Evolutionary conservation across 2,113 vertebrate genomes (phyloP).

Genomic region (Oncorhynchus kisutch): DNA sequence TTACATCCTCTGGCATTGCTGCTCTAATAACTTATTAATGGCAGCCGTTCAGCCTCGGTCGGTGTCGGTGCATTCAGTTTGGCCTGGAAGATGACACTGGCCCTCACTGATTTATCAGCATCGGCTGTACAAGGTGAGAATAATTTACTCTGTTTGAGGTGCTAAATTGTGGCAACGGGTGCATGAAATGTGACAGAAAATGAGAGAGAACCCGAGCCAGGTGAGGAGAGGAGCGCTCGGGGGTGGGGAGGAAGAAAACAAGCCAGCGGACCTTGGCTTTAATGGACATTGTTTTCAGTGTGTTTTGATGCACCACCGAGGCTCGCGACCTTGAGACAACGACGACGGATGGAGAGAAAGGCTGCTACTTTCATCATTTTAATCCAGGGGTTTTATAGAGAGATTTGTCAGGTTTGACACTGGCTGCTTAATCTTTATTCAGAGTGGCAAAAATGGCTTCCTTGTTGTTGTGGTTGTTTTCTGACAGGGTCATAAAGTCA

Average conservation of each 20-base stretch:
- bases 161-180: slow-evolving; percentile 6
- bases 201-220: background rate
- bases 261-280: background rate
- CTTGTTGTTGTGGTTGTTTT: background rate
- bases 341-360: background rate
- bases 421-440: background rate
- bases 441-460: background rate
- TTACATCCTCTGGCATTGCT: slow-evolving; percentile 8
- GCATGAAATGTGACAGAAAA: slow-evolving; percentile 5
- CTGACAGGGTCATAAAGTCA: no score
- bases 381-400: background rate
- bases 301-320: background rate
- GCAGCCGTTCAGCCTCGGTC: background rate
- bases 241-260: background rate
- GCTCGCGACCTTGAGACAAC: background rate
- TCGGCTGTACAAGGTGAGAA: background rate
- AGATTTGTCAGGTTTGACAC: background rate
- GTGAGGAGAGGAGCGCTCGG: background rate
- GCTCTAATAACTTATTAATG: slow-evolving; percentile 33
- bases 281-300: background rate
- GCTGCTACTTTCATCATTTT: background rate
- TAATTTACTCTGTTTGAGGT: slow-evolving; percentile 3
- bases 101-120: slow-evolving; percentile 6
- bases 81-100: background rate
- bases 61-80: background rate